Conservation (phyloP, 2,797 vertebrate species). For the Nasua narica region DNA sequence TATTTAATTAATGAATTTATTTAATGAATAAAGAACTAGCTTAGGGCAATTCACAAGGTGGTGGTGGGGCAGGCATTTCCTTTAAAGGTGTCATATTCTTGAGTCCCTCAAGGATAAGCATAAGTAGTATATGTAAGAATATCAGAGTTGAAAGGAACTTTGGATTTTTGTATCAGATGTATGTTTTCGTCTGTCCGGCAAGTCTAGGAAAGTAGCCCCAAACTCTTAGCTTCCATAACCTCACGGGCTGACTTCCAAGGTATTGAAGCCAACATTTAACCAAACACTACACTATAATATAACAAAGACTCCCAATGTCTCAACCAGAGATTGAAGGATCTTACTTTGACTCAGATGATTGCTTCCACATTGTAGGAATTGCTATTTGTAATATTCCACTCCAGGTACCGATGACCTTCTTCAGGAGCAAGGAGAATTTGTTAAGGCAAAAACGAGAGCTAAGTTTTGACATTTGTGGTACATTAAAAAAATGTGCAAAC, state of each 20-base stretch:
- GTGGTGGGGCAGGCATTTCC: background rate
- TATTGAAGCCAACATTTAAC: background rate
- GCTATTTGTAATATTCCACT: background rate
- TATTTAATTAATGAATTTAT: too few relatives aligned
- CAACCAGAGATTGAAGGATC: background rate
- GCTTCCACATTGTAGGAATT: background rate
- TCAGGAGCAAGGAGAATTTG: background rate
- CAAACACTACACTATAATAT: background rate
- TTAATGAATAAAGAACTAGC: background rate
- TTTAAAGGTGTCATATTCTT: background rate
- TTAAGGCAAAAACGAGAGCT: background rate
- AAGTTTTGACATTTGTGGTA: background rate
- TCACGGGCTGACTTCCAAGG: background rate
- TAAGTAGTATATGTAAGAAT: background rate
- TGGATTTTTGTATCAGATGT: background rate
- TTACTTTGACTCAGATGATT: background rate
- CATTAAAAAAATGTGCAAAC: background rate
- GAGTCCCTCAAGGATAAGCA: background rate
- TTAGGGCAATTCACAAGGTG: background rate
- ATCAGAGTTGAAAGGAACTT: background rate
- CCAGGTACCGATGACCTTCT: background rate
- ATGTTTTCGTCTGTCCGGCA: background rate
- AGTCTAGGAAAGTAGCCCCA: background rate
- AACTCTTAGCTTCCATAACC: background rate
- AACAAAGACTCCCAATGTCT: background rate